Evolutionary conservation across 2,113 vertebrate genomes (phyloP).

Genomic region (Eptesicus fuscus): DNA sequence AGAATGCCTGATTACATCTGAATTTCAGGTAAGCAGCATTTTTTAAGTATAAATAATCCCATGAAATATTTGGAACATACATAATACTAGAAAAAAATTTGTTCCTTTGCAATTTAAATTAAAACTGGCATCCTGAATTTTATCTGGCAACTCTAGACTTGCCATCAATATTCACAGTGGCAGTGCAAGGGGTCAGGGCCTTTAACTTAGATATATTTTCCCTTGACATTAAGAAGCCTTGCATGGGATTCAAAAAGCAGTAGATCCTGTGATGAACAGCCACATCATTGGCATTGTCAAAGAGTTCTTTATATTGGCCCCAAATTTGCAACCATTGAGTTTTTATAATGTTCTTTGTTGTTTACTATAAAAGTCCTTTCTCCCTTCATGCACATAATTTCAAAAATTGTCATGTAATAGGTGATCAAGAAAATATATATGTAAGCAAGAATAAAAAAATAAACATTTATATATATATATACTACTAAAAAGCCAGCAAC

Average conservation of each 20-base stretch:
- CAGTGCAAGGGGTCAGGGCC: not conserved
- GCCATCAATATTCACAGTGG: not conserved
- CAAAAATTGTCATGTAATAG: not conserved
- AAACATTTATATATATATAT: not conserved
- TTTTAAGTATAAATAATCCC: not conserved
- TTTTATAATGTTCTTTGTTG: not conserved
- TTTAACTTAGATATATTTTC: not conserved
- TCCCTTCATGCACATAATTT: not conserved
- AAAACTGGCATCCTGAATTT: not conserved
- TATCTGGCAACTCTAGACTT: not conserved
- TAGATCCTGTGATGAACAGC: not conserved
- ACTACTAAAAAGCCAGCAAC: too few species aligned
- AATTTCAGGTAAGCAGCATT: not conserved
- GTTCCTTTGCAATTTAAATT: not conserved
- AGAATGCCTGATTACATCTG: not conserved
- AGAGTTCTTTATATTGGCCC: not conserved
- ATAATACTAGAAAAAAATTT: not conserved
- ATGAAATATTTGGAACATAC: not conserved
- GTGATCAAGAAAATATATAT: not conserved
- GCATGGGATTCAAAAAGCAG: not conserved
- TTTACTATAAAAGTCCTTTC: not conserved
- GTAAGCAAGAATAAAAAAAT: not conserved
- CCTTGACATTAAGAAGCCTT: not conserved
- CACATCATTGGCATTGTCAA: not conserved
- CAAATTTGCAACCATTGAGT: not conserved